Conservation (phyloP, 1,140 invertebrate species). For the Meloidogyne chitwoodi region DNA sequence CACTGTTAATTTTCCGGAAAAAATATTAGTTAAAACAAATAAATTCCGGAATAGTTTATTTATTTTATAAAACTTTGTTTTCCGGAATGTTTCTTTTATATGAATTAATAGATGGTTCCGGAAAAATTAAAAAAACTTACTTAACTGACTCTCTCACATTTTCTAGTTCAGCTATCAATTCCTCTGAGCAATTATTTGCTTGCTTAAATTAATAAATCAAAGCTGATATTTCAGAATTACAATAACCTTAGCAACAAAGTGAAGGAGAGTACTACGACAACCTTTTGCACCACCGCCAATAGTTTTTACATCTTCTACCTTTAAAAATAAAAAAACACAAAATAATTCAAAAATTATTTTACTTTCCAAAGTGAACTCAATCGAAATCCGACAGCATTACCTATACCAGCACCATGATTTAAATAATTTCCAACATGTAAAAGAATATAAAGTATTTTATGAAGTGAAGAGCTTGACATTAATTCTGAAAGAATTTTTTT, state of each 20-base stretch:
- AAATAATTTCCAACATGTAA: conserved; percentile 48
- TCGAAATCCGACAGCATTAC: conserved; percentile 18
- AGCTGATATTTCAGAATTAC: neutral
- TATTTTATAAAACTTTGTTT: neutral
- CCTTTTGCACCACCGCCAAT: neutral
- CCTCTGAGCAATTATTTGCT: conserved; percentile 11
- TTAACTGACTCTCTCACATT: conserved; percentile 12
- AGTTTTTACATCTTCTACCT: conserved; percentile 42
- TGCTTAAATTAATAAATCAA: neutral
- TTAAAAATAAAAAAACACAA: conserved; percentile 40
- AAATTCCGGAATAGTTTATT: neutral
- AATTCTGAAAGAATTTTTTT: conserved; percentile 25
- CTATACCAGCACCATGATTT: conserved; percentile 38
- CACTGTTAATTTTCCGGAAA: neutral
- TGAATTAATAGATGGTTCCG: neutral
- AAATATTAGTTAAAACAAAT: neutral
- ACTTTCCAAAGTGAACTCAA: conserved; percentile 11
- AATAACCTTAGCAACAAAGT: conserved; percentile 37
- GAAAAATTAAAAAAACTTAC: neutral
- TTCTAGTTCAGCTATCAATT: neutral
- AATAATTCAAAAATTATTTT: conserved; percentile 38
- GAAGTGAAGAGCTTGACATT: conserved; percentile 24
- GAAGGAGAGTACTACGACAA: conserved; percentile 36
- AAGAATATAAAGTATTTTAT: conserved; percentile 38
- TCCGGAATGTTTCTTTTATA: neutral